These are phyloP conservation scores for Onchidella celtica DNA, from an alignment of 2,888 invertebrate genomes.

Conservation along the genomic window DNA sequence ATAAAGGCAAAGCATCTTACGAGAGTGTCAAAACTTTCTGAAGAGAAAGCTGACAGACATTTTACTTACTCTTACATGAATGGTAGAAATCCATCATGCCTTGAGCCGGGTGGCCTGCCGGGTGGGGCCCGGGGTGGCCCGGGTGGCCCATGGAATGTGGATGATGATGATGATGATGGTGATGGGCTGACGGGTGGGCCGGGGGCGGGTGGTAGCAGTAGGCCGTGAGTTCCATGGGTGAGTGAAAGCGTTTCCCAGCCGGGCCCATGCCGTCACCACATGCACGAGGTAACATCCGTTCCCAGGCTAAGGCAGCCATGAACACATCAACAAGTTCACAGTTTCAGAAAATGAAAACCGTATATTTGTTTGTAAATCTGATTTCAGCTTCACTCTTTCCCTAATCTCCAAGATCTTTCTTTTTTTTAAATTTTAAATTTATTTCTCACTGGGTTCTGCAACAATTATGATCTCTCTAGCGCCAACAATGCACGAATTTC, in stretches of 20 bases:
- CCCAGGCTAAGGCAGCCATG: constrained; percentile 43
- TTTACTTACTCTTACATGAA: constrained; percentile 47
- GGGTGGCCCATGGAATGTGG: constrained; percentile 21
- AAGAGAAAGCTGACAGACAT: neutral
- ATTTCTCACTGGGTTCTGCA: no score
- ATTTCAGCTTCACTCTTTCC: no score
- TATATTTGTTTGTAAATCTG: no score
- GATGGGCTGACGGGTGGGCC: constrained; percentile 31
- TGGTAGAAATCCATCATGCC: constrained; percentile 98
- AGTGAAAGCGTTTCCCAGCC: constrained; percentile 61
- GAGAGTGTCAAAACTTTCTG: no score
- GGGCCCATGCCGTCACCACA: constrained; percentile 61
- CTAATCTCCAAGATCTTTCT: no score
- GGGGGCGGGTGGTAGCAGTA: constrained; percentile 45
- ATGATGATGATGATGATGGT: no score
- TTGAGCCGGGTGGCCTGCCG: constrained; percentile 84
- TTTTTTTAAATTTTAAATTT: no score
- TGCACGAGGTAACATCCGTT: constrained; percentile 44
- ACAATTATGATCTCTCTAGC: no score
- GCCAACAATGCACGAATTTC: no score
- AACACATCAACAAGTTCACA: no score
- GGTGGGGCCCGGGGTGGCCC: constrained; percentile 15
- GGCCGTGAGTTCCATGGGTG: constrained; percentile 38
- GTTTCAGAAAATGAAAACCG: no score
- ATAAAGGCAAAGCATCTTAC: no score